Base-by-base conservation (phyloP, 2,113 vertebrate species). In the Ailurus styani region DNA sequence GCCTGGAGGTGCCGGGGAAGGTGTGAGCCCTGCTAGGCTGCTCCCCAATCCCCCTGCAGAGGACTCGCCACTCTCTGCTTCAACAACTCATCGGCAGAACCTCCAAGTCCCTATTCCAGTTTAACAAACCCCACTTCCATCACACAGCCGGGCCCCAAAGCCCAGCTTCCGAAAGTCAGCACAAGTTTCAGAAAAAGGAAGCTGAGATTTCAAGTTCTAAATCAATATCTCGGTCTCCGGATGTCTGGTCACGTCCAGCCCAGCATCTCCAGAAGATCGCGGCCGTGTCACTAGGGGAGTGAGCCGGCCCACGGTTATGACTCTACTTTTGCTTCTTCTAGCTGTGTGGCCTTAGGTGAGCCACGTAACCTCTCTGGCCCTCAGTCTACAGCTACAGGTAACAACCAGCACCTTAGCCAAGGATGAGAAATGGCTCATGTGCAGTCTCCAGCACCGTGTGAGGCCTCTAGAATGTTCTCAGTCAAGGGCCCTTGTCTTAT, bases 11-110 rank as follows among this genome's bases (percentile, higher is more conserved):
- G 27, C 12, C 2, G 18, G 17, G 12, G 40, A 31, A 79, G 37
- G 72, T 0, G 3, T 2, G 37, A 66, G 47, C 37, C 34, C 45
- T 15, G 9, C 29, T 62, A 52, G 72, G 20, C 27, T 29, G 40
- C 21, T 45, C 54, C 52, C 25, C 23, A n/a, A 5, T 2, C 6
- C 81, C 47, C 20, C 81, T 29, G 60, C 0, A 7, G 83, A 60
- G 42, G 68, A 13, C 25, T 57, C 60, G 29, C 9, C 9, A 20
- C 4, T n/a, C 5, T 73, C 5, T 60, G 50, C 54, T 78, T 50
- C 23, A 37, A 47, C 4, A 5, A 55, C 13, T 20, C 27, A 4
- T 3, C 0, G 3, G 37, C 1, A 57, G 50, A n/a, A 34, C 37
- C 55, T 12, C 54, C 2, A 0, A 11, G 50, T 37, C 31, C 45